phyloP scores from a whole-genome alignment of 2,113 vertebrate genomes.

The Callopanchax toddi region DNA sequence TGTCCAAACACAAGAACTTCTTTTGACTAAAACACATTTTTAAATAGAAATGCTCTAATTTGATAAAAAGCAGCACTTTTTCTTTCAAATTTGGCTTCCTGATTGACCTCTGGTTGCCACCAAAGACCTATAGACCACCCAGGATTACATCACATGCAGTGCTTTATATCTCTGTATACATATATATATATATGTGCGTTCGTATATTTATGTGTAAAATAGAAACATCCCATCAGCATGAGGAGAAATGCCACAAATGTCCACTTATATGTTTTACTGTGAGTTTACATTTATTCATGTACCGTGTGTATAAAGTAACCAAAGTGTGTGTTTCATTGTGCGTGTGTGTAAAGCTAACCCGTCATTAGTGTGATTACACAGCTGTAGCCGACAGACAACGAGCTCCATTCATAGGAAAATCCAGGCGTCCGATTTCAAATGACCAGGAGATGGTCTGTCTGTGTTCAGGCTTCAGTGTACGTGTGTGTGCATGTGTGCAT shows the following conservation, averaged over 20 bases:
- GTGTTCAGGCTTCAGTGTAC: slow-evolving; percentile 23
- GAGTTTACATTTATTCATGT: slow-evolving; percentile 33
- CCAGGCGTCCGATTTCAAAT: slow-evolving; percentile 68
- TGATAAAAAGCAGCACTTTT: slow-evolving; percentile 2
- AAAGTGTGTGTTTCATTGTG: slow-evolving; percentile 8
- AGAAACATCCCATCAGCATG: background rate
- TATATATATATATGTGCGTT: slow-evolving; percentile 1
- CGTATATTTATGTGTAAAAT: slow-evolving; percentile 1
- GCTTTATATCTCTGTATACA: background rate
- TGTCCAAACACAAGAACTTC: too few relatives aligned
- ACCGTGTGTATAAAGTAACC: slow-evolving; percentile 7
- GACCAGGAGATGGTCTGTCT: slow-evolving; percentile 48
- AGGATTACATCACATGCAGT: slow-evolving; percentile 29
- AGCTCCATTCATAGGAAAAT: slow-evolving; percentile 68
- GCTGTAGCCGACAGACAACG: slow-evolving; percentile 70
- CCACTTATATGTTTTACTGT: slow-evolving; percentile 14
- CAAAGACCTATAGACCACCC: slow-evolving; percentile 60
- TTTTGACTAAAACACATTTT: background rate
- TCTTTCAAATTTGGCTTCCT: slow-evolving; percentile 32
- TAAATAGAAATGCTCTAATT: slow-evolving; percentile 21
- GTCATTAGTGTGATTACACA: slow-evolving; percentile 74
- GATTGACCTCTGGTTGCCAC: slow-evolving; percentile 37
- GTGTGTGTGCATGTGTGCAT: background rate
- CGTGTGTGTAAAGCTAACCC: slow-evolving; percentile 49
- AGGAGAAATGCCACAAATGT: slow-evolving; percentile 6